Conservation (phyloP, 1,140 invertebrate genomes). For the Chlorops oryzae region DNA sequence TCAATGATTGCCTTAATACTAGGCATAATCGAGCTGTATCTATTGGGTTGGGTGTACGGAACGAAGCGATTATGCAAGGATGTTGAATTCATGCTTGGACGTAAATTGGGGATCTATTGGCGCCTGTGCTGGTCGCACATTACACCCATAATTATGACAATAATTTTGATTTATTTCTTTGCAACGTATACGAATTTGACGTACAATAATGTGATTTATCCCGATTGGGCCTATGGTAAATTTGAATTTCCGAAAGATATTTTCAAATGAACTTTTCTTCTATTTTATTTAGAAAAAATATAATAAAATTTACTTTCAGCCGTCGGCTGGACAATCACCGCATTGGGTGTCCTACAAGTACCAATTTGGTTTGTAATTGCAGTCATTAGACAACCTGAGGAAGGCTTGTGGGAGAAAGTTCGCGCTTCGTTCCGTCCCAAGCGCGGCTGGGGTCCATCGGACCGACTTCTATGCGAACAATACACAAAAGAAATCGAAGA, state of each 20-base stretch:
- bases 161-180: constrained; percentile 60
- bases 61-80: constrained; percentile 57
- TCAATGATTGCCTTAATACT: constrained; percentile 68
- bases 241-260: too few species aligned
- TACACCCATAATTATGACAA: constrained; percentile 65
- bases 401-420: constrained; percentile 45
- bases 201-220: constrained; percentile 49
- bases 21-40: constrained; percentile 61
- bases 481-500: constrained; percentile 35
- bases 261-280: too few species aligned
- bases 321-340: constrained; percentile 53
- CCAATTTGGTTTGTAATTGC: constrained; percentile 53
- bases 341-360: constrained; percentile 53
- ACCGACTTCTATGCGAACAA: constrained; percentile 30
- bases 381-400: constrained; percentile 45
- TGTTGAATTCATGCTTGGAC: constrained; percentile 64
- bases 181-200: constrained; percentile 51
- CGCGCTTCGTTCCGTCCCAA: constrained; percentile 47
- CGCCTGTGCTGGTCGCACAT: constrained; percentile 72
- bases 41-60: constrained; percentile 66
- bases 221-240: constrained; percentile 49
- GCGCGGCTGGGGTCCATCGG: constrained; percentile 52
- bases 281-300: too few species aligned
- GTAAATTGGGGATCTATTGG: constrained; percentile 67
- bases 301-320: constrained; percentile 27